These are phyloP conservation scores for Indri indri DNA, from an alignment of 2,113 vertebrate genomes.

Conservation along the genomic window DNA sequence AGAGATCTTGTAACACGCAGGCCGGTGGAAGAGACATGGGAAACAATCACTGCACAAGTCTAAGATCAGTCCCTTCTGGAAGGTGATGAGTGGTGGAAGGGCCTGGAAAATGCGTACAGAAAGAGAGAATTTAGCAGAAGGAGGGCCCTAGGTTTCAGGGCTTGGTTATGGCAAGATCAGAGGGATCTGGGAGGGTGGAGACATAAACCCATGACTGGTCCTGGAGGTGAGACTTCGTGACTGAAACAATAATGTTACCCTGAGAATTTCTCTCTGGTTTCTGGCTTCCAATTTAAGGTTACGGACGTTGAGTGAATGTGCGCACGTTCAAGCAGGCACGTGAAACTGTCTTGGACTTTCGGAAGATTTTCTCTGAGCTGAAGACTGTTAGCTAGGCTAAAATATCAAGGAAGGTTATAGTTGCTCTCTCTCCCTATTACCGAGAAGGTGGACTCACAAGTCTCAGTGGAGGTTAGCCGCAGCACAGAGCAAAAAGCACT, in stretches of 20 bases:
- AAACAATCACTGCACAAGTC: neutral
- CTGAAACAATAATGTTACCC: neutral
- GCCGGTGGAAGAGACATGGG: neutral
- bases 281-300: neutral
- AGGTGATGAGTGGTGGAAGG: too few relatives aligned
- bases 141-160: neutral
- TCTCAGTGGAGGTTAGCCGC: neutral
- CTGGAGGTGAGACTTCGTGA: neutral
- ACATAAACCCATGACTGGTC: neutral
- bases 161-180: neutral
- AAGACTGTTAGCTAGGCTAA: neutral
- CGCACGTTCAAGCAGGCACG: accelerated
- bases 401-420: conserved; percentile 71
- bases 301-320: too few relatives aligned
- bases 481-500: neutral
- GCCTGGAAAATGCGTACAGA: neutral
- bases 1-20: neutral
- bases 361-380: neutral
- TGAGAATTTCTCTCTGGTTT: neutral
- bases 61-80: neutral
- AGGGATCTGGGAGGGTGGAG: neutral
- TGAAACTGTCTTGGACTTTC: neutral
- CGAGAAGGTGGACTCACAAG: neutral
- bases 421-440: conserved; percentile 8
- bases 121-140: neutral